Evolutionary conservation across 1,140 invertebrate genomes (phyloP).

Genomic region (Drosophila asahinai): DNA sequence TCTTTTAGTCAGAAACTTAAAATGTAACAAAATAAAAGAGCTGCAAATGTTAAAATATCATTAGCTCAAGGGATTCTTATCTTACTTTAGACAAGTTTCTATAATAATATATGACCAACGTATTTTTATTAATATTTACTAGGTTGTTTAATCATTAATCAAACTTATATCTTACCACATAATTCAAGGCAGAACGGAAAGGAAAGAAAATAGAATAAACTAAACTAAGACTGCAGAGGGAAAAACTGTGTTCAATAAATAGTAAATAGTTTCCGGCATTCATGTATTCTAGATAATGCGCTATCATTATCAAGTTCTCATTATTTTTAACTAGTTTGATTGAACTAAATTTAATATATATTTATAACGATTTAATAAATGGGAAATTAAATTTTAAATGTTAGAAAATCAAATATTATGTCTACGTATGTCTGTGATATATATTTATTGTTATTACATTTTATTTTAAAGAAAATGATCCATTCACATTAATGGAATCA

Average conservation of each 20-base stretch:
- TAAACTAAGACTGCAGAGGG: neutral
- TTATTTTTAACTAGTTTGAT: too few species aligned
- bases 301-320: too few species aligned
- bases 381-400: too few species aligned
- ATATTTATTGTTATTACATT: too few species aligned
- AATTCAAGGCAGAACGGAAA: neutral
- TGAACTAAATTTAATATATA: too few species aligned
- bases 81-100: neutral
- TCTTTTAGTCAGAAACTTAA: neutral
- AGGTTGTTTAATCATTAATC: slow-evolving; percentile 14
- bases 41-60: neutral
- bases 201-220: neutral
- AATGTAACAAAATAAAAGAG: neutral
- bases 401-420: too few species aligned
- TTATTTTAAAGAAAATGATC: too few species aligned
- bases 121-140: neutral
- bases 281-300: too few species aligned
- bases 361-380: too few species aligned
- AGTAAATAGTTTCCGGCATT: too few species aligned
- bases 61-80: neutral
- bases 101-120: neutral
- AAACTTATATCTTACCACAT: slow-evolving; percentile 6
- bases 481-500: too few species aligned
- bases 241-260: neutral
- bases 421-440: too few species aligned